Evolutionary conservation across 92 coral and sea anemone genomes (phyloP), one percentile per base, ranked within the genome.

Genomic region (Paragorgia papillata): DNA sequence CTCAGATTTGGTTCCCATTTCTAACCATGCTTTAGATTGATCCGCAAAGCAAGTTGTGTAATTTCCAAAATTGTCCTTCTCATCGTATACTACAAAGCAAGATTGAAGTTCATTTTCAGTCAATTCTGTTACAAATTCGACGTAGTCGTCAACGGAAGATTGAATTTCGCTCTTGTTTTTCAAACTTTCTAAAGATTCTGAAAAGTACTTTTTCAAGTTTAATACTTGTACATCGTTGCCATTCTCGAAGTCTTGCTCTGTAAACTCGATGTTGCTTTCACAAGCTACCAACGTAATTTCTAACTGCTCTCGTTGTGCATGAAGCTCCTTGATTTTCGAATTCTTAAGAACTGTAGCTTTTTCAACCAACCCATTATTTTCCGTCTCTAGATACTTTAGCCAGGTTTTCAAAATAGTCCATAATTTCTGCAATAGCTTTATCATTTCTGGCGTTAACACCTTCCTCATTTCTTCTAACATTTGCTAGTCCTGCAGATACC

Each of bases 221-320:
- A 88, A 50, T 25, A 85, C 62, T 8, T 85, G 81, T 12, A 88
- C 83, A 17, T 85, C 59, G 40, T 76, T 81, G 18, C 85, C 88
- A 82, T 82, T 73, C 60, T 69, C 60, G 21, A 85, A 58, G 4
- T 76, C 82, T 35, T 75, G 73, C 32, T 85, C 79, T 1, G 88
- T 66, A 63, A 88, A 88, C 41, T 73, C 85, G n/a, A 79, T 66
- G 69, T 83, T 46, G 43, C 85, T 85, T 22, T 43, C 40, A 1
- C 81, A 71, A 48, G 77, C 65, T 37, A 53, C 83, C 20, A 82
- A 34, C 41, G 73, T 79, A n/a, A 41, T 61, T 66, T 79, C 76
- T 3, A 86, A 32, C 34, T 73, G 64, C 28, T 82, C 80, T 67
- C 67, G 75, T 57, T 89, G 85, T 9, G 35, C n/a, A 7, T 79